These are phyloP conservation scores for Whitmania pigra DNA, from an alignment of 1,140 invertebrate genomes.

Conservation along the genomic window DNA sequence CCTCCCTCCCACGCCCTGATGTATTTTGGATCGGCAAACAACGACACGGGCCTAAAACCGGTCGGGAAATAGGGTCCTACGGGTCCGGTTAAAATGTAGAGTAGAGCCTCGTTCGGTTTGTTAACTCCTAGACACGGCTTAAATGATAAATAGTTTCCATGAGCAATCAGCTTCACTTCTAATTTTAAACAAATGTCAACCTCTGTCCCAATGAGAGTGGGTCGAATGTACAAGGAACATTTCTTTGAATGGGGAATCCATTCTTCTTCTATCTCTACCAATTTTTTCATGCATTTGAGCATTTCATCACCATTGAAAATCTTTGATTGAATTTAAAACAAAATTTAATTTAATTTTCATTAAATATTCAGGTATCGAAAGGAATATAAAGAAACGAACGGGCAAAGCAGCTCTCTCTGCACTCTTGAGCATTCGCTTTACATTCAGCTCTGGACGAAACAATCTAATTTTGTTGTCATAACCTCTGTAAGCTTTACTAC, in stretches of 20 bases:
- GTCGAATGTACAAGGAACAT: slow-evolving; percentile 85
- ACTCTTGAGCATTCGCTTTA: slow-evolving; percentile 76
- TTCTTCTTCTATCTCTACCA: slow-evolving; percentile 82
- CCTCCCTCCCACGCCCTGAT: slow-evolving; percentile 88
- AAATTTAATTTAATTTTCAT: slow-evolving; percentile 15
- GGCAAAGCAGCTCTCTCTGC: slow-evolving; percentile 74
- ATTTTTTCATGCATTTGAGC: slow-evolving; percentile 68
- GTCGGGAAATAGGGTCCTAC: slow-evolving; percentile 78
- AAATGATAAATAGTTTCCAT: slow-evolving; percentile 7
- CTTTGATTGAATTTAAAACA: slow-evolving; percentile 32
- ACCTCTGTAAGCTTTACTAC: slow-evolving; percentile 84
- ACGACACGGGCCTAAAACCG: slow-evolving; percentile 59
- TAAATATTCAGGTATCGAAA: neutral
- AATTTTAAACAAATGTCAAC: slow-evolving; percentile 48
- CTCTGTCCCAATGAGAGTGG: slow-evolving; percentile 90
- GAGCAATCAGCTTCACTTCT: neutral
- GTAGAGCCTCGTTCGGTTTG: slow-evolving; percentile 63
- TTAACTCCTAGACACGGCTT: slow-evolving; percentile 81
- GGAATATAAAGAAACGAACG: slow-evolving; percentile 34
- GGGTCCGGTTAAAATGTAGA: slow-evolving; percentile 81
- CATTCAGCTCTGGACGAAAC: slow-evolving; percentile 88
- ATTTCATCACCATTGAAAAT: slow-evolving; percentile 77
- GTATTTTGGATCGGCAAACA: slow-evolving; percentile 65
- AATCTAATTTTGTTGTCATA: slow-evolving; percentile 78
- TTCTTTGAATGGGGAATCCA: slow-evolving; percentile 82